phyloP scores from a whole-genome alignment of 2,888 invertebrate genomes.

The Trissonchulus latispiculum region DNA sequence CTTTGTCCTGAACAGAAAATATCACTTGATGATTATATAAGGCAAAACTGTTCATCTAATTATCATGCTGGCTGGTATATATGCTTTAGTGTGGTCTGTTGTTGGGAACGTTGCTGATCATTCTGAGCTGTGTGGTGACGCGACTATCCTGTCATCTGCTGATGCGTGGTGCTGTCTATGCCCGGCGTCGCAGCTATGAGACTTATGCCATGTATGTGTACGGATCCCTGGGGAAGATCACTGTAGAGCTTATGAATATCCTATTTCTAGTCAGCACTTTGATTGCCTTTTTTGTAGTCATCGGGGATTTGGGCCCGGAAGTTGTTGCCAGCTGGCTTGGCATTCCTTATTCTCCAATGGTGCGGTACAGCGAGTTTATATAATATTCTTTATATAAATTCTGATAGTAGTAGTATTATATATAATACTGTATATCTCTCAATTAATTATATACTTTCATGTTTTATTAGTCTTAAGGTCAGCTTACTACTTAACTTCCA shows the following conservation, averaged over 20 bases:
- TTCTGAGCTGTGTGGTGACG: constrained; percentile 72
- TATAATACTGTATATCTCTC: too few species aligned
- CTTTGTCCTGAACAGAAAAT: too few species aligned
- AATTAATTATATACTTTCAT: too few species aligned
- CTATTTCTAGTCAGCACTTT: constrained; percentile 87
- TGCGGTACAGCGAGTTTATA: too few species aligned
- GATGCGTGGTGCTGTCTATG: constrained; percentile 75
- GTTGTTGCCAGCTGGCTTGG: background rate
- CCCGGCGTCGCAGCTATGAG: constrained; percentile 51
- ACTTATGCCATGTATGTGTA: constrained; percentile 72
- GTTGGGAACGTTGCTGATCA: constrained; percentile 66
- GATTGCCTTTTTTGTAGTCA: constrained; percentile 92
- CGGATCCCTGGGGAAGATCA: constrained; percentile 76
- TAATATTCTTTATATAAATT: too few species aligned
- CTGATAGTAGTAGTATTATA: too few species aligned
- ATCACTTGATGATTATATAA: too few species aligned
- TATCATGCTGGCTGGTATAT: too few species aligned
- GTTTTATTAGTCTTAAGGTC: too few species aligned
- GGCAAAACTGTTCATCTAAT: too few species aligned
- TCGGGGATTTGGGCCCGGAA: constrained; percentile 70
- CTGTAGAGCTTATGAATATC: constrained; percentile 78
- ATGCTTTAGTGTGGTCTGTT: constrained; percentile 84
- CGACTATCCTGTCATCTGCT: constrained; percentile 80
- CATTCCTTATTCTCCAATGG: background rate
- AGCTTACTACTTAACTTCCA: too few species aligned